Conservation (phyloP, 2,797 vertebrate species). For the Allobates femoralis region DNA sequence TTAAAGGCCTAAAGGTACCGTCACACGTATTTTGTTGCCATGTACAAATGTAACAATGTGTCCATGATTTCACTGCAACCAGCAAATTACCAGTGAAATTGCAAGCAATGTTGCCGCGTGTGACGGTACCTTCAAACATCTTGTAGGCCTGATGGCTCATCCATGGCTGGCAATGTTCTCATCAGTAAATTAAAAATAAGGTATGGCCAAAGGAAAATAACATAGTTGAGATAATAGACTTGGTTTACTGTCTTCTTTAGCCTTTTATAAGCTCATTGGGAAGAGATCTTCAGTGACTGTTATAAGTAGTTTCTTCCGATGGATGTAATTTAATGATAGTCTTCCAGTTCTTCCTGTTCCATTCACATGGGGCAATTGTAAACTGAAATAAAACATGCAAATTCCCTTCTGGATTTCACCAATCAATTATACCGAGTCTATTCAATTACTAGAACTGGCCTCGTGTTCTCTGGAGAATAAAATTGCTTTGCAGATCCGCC, state of each 20-base stretch:
- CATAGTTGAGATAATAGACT: not conserved
- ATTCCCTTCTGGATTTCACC: conserved; percentile 20
- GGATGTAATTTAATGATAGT: conserved; percentile 13
- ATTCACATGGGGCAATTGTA: not conserved
- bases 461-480: not conserved
- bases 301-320: not conserved
- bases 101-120: too few species aligned
- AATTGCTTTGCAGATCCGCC: conserved; percentile 3
- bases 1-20: too few species aligned
- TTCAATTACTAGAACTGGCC: conserved; percentile 16
- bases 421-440: conserved; percentile 42
- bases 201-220: not conserved
- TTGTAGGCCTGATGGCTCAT: not conserved
- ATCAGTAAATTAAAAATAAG: not conserved
- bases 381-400: conserved; percentile 22
- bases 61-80: too few species aligned
- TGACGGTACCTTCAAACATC: not conserved
- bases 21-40: too few species aligned
- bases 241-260: not conserved
- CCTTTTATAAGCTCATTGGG: not conserved
- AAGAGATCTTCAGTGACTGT: not conserved
- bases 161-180: not conserved
- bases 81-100: too few species aligned
- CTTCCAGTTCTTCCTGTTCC: conserved; percentile 21
- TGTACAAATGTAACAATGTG: too few species aligned